Evolutionary conservation across 2,113 vertebrate species (phyloP).

Genomic region (Colistium nudipinnis): DNA sequence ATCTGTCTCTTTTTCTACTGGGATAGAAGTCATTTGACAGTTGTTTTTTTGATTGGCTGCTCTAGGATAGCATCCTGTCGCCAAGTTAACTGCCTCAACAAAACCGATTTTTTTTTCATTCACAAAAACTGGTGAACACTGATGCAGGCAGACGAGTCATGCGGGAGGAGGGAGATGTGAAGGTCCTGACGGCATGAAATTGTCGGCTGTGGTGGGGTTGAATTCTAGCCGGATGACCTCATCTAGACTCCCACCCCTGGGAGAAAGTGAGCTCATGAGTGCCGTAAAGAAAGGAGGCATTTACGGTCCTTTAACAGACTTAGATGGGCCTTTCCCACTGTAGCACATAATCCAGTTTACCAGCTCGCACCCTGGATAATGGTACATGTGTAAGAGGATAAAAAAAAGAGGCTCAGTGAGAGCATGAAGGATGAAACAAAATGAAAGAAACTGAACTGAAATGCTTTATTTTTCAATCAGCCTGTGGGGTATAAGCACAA

Average conservation of each 20-base stretch:
- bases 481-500: too few relatives aligned
- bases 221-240: conserved; percentile 71
- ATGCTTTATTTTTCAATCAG: conserved; percentile 10
- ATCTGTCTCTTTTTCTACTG: background rate
- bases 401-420: conserved; percentile 2
- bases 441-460: background rate
- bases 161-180: conserved; percentile 25
- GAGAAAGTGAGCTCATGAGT: conserved; percentile 77
- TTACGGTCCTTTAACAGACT: conserved; percentile 70
- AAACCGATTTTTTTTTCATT: too few relatives aligned
- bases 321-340: conserved; percentile 47
- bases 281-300: conserved; percentile 71
- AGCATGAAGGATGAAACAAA: conserved; percentile 3
- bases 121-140: conserved; percentile 2
- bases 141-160: background rate
- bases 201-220: conserved; percentile 43
- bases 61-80: conserved; percentile 27
- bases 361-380: conserved; percentile 34
- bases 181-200: conserved; percentile 47
- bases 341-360: conserved; percentile 60
- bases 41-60: conserved; percentile 4
- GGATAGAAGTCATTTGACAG: background rate
- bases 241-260: conserved; percentile 57
- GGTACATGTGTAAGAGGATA: conserved; percentile 51
- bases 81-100: conserved; percentile 14